These are phyloP conservation scores for Mola mola DNA, from an alignment of 2,113 vertebrate genomes.

Conservation along the genomic window DNA sequence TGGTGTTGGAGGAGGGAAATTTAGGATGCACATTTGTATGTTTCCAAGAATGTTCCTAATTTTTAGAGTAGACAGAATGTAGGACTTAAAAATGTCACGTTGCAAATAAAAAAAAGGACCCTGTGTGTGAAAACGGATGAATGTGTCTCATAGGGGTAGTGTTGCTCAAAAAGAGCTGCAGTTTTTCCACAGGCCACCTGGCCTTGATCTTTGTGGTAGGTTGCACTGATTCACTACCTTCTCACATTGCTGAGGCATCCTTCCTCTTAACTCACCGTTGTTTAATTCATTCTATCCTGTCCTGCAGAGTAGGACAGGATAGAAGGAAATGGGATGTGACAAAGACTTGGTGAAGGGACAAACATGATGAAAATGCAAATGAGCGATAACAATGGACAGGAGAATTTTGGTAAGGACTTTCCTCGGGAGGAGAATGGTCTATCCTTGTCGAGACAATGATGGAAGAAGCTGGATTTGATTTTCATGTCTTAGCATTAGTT, in stretches of 20 bases:
- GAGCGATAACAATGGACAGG: conserved; percentile 28
- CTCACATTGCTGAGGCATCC: conserved; percentile 29
- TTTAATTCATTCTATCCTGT: no score
- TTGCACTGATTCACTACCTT: conserved; percentile 4
- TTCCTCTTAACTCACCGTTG: conserved; percentile 11
- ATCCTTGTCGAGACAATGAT: conserved; percentile 54
- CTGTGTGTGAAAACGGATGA: no score
- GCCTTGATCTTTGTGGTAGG: neutral
- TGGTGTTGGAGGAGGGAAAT: no score
- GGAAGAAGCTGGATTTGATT: conserved; percentile 72
- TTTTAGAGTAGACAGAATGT: no score
- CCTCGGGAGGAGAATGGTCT: conserved; percentile 25
- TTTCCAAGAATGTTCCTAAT: no score
- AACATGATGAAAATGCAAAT: neutral
- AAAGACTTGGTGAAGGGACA: conserved; percentile 3
- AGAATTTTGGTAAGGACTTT: conserved; percentile 46
- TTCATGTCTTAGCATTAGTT: conserved; percentile 70
- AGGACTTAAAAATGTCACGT: no score
- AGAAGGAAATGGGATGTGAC: neutral
- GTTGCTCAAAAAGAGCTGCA: no score
- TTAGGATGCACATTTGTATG: no score
- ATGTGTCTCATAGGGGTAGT: no score
- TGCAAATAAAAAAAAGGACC: no score
- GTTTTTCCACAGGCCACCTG: no score
- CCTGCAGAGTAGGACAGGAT: neutral